phyloP scores from a whole-genome alignment of 2,113 vertebrate species.

The Oenanthe oenanthe region DNA sequence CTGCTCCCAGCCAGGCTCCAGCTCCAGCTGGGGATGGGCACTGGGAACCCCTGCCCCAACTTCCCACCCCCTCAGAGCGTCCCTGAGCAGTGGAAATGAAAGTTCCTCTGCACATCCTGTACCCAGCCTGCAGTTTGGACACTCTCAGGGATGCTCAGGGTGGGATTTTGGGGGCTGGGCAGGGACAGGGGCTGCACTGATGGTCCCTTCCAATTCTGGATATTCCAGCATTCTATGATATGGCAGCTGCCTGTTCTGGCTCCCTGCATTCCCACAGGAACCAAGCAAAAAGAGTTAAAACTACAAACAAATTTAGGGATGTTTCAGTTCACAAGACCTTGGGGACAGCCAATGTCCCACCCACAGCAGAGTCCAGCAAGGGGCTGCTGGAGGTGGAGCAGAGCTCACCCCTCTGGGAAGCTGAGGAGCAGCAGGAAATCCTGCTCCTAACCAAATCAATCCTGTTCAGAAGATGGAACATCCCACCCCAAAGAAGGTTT shows the following conservation, averaged over 20 bases:
- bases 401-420: background rate
- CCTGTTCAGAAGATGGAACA: background rate
- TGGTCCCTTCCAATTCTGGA: background rate
- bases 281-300: background rate
- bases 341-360: background rate
- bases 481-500: background rate
- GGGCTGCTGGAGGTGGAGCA: background rate
- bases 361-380: background rate
- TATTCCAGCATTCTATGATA: background rate
- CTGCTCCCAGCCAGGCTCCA: no score
- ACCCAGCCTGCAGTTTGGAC: no score
- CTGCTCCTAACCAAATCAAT: background rate
- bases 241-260: background rate
- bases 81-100: no score
- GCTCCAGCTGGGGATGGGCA: no score
- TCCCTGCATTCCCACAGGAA: background rate
- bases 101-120: no score
- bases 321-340: background rate
- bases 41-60: no score
- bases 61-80: no score
- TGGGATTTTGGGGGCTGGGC: background rate
- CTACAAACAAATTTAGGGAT: background rate
- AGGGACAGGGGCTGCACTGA: accelerated
- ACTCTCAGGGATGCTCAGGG: background rate
- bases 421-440: background rate